Base-by-base conservation (phyloP, 2,797 vertebrate genomes). In the Chaunax sp. region DNA sequence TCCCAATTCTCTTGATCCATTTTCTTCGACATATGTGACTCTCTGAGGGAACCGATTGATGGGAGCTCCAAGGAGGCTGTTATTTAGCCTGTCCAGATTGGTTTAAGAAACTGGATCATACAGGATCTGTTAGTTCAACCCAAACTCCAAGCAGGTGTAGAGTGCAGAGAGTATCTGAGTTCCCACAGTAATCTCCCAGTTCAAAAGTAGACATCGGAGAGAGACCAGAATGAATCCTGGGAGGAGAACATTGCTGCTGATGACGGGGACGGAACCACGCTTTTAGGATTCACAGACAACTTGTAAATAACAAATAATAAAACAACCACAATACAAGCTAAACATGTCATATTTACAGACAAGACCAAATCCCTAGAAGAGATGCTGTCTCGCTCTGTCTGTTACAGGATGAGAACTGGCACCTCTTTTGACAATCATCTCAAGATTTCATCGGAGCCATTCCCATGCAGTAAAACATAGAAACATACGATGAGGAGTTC, bases 321-420 rank as follows among this genome's bases (percentile, higher is more conserved):
- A 87, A 91, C 73, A 83, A 88, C 68, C 75, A 87, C 84, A 88
- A 78, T 80, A 87, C 74, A 79, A 89, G 84, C 72, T 78, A 85
- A 86, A 85, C 74, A 78, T 78, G 85, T 72, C 79, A 72, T 86
- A 89, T 92, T 88, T 93, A 92, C 88, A 92, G 64, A 88, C 84
- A 82, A 80, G 76, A 84, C 66, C 74, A 84, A 86, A 86, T 78
- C 61, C 57, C 60, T 26, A 58, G 56, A 77, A 66, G 81, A 86
- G 74, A 82, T 18, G 66, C 53, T 58, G 65, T 71, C 68, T 46
- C 10, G 46, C 61, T 73, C 60, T 50, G 55, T 64, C 49, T 35
- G 25, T 64, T 57, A 70, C 45, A 74, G 64, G 76, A 52, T 44
- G 59, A 61, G 57, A 77, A 81, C 53, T 52, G 43, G 58, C 54